Percentiles rank a stretch among this genome's conserved stretches.
Evolutionary conservation across 2,113 vertebrate genomes (phyloP).

Genomic region (Nothoprocta perdicaria): DNA sequence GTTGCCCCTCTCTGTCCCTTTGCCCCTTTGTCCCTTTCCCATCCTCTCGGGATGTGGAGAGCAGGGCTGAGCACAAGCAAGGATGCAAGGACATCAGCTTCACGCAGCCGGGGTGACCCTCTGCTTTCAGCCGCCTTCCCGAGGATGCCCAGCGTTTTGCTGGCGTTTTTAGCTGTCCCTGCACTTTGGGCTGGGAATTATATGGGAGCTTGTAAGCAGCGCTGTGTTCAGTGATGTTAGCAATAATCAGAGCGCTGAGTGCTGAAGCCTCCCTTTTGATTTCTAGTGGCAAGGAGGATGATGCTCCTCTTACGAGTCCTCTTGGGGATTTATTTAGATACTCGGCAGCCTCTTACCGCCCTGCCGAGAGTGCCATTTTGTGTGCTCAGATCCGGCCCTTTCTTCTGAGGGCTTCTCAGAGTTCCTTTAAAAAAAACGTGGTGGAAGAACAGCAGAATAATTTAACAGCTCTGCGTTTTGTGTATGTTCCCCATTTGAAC

Average conservation of each 20-base stretch:
- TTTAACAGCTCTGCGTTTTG: background rate
- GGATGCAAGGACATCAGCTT: background rate
- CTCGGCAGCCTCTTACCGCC: background rate
- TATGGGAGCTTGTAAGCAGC: background rate
- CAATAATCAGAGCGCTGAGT: background rate
- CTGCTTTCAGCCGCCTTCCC: background rate
- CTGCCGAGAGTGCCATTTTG: background rate
- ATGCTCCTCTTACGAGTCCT: background rate
- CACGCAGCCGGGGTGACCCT: background rate
- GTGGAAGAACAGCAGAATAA: background rate
- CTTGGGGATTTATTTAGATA: background rate
- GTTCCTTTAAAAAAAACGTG: background rate
- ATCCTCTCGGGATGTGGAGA: background rate
- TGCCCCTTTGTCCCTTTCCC: no score
- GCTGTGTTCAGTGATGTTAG: slow-evolving; percentile 21
- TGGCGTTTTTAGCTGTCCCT: background rate
- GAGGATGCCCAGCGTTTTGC: background rate
- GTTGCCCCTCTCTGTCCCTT: background rate
- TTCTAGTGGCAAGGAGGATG: background rate
- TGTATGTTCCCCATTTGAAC: background rate
- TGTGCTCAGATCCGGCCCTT: background rate
- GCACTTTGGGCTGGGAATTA: background rate
- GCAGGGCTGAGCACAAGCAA: background rate
- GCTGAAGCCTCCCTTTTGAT: slow-evolving; percentile 1
- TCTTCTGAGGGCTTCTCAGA: background rate